phyloP scores from a whole-genome alignment of 2,888 invertebrate genomes.

The Desoria tigrina region DNA sequence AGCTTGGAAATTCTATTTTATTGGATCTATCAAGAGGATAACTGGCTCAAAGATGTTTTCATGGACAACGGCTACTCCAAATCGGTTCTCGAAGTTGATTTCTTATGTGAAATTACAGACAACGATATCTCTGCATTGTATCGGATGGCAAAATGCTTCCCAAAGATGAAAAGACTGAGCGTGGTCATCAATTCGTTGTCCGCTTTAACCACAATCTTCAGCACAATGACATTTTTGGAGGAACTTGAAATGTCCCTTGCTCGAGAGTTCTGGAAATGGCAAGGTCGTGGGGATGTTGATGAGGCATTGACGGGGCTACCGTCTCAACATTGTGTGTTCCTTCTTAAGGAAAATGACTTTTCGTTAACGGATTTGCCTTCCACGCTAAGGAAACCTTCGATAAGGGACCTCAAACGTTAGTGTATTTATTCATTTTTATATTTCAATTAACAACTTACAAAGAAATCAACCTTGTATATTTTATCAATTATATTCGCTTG shows the following conservation, averaged over 20 bases:
- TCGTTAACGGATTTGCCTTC: slow-evolving; percentile 22
- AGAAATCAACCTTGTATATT: too few relatives aligned
- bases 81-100: slow-evolving; percentile 14
- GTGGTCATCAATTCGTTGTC: slow-evolving; percentile 15
- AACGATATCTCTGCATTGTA: slow-evolving; percentile 20
- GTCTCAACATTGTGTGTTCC: slow-evolving; percentile 5
- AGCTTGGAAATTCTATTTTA: slow-evolving; percentile 28
- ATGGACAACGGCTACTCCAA: slow-evolving; percentile 18
- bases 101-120: slow-evolving; percentile 27
- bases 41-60: slow-evolving; percentile 26
- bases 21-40: slow-evolving; percentile 33
- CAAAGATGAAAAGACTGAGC: slow-evolving; percentile 23
- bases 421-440: slow-evolving; percentile 7
- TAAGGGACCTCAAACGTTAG: slow-evolving; percentile 20
- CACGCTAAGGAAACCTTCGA: slow-evolving; percentile 19
- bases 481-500: too few relatives aligned
- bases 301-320: slow-evolving; percentile 23
- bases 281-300: slow-evolving; percentile 21
- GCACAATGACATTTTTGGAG: slow-evolving; percentile 21
- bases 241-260: slow-evolving; percentile 27
- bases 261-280: slow-evolving; percentile 23
- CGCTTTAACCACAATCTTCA: slow-evolving; percentile 22
- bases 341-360: slow-evolving; percentile 5
- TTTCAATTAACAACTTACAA: too few relatives aligned
- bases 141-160: slow-evolving; percentile 25